Conservation (phyloP, 92 coral and sea anemone genomes). For the Desmophyllum pertusum region DNA sequence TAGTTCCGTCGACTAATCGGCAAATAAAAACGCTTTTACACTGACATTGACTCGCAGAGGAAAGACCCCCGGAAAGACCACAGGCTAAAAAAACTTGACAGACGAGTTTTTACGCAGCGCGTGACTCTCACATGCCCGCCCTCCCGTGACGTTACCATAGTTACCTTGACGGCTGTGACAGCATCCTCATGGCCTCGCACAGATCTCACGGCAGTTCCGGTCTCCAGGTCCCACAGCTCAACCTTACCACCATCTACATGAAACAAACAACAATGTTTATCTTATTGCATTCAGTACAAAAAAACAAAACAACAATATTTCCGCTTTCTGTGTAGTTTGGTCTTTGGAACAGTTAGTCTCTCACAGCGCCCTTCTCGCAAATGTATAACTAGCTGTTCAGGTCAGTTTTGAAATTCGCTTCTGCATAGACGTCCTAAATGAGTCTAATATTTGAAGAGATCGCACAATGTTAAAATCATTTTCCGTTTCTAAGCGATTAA, state of each 20-base stretch:
- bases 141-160: slow-evolving; percentile 1
- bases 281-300: too few species aligned
- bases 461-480: not conserved
- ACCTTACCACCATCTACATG: slow-evolving; percentile 91
- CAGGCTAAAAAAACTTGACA: not conserved
- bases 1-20: too few species aligned
- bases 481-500: not conserved
- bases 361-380: too few species aligned
- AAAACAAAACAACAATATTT: not conserved
- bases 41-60: too few species aligned
- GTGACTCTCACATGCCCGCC: not conserved
- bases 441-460: too few species aligned
- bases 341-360: too few species aligned
- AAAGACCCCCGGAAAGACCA: not conserved
- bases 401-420: too few species aligned
- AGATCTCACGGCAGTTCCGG: slow-evolving; percentile 78
- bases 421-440: too few species aligned
- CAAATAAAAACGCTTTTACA: not conserved
- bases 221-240: slow-evolving; percentile 90
- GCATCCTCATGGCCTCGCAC: slow-evolving; percentile 75
- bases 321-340: not conserved
- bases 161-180: slow-evolving; percentile 91
- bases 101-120: not conserved
- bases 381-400: too few species aligned
- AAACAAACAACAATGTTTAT: not conserved